Percentiles rank a stretch among this genome's conserved stretches.
These are phyloP conservation scores for Acipenser transmontanus DNA, from an alignment of 2,797 vertebrate genomes.

Conservation along the genomic window DNA sequence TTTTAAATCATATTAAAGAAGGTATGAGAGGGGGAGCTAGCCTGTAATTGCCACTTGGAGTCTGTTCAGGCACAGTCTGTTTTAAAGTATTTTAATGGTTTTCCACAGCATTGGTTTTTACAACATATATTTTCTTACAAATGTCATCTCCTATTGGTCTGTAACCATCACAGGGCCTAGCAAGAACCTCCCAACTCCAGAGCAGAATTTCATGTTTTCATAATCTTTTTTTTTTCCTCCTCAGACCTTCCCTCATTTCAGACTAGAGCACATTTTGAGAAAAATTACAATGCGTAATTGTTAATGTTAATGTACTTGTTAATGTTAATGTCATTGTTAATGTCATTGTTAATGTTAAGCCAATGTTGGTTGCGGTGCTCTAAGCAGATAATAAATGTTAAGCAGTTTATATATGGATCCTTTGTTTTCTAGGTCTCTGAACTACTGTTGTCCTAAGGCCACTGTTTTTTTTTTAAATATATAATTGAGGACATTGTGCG, in stretches of 20 bases:
- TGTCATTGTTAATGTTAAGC: conserved; percentile 15
- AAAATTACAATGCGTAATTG: conserved; percentile 44
- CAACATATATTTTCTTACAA: too few relatives aligned
- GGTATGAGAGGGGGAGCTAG: too few relatives aligned
- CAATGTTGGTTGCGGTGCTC: conserved; percentile 38
- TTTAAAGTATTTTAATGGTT: too few relatives aligned
- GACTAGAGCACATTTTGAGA: conserved; percentile 51
- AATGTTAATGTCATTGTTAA: not conserved
- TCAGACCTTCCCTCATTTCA: conserved; percentile 33
- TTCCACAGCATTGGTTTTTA: too few relatives aligned
- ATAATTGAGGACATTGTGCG: conserved; percentile 42
- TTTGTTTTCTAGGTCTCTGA: conserved; percentile 40
- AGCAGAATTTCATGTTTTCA: not conserved
- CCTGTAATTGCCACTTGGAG: too few relatives aligned
- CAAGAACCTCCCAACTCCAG: not conserved
- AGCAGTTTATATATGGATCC: conserved; percentile 57
- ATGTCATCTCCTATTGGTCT: too few relatives aligned
- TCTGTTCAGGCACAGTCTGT: too few relatives aligned
- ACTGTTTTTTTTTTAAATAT: conserved; percentile 29
- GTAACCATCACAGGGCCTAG: too few relatives aligned
- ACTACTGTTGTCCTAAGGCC: conserved; percentile 42
- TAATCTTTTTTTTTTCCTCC: not conserved
- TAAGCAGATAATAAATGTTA: conserved; percentile 58
- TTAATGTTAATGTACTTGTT: conserved; percentile 20
- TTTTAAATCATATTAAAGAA: too few relatives aligned